Conservation (phyloP, 2,888 invertebrate species). For the Hydropsyche betteni region DNA sequence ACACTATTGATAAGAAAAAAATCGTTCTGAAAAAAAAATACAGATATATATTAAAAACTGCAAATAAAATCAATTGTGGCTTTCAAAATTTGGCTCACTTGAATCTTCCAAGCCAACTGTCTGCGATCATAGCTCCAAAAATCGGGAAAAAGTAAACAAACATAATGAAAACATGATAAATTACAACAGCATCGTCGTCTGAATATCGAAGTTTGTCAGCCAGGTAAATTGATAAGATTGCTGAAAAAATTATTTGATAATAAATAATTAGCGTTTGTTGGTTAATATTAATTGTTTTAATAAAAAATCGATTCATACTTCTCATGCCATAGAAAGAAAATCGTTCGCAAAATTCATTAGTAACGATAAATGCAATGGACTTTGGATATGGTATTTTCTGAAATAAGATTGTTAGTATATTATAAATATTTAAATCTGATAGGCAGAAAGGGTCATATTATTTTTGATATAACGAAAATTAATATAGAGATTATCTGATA, state of each 20-base stretch:
- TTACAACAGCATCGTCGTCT: slow-evolving; percentile 79
- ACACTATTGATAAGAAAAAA: slow-evolving; percentile 86
- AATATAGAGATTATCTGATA: no score
- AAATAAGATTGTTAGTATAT: neutral
- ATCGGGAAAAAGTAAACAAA: slow-evolving; percentile 89
- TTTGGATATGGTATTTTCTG: slow-evolving; percentile 82
- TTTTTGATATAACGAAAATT: no score
- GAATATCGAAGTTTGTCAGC: slow-evolving; percentile 78
- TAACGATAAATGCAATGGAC: slow-evolving; percentile 92
- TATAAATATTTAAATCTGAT: no score
- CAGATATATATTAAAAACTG: neutral
- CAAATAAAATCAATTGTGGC: slow-evolving; percentile 52
- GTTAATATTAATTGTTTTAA: neutral
- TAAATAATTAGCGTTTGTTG: neutral
- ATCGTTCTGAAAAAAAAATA: slow-evolving; percentile 72
- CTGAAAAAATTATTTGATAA: slow-evolving; percentile 64
- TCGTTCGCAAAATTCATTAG: slow-evolving; percentile 97
- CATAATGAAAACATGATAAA: slow-evolving; percentile 90
- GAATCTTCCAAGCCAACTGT: slow-evolving; percentile 91
- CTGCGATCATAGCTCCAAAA: slow-evolving; percentile 92
- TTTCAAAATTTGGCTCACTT: slow-evolving; percentile 58
- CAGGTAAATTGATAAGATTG: slow-evolving; percentile 89
- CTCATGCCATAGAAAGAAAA: slow-evolving; percentile 98
- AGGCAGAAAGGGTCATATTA: no score
- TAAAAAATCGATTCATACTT: slow-evolving; percentile 52